Percentiles rank a stretch among this genome's conserved stretches.
Conservation (phyloP, 1,140 invertebrate genomes). For the Platyura marginata region DNA sequence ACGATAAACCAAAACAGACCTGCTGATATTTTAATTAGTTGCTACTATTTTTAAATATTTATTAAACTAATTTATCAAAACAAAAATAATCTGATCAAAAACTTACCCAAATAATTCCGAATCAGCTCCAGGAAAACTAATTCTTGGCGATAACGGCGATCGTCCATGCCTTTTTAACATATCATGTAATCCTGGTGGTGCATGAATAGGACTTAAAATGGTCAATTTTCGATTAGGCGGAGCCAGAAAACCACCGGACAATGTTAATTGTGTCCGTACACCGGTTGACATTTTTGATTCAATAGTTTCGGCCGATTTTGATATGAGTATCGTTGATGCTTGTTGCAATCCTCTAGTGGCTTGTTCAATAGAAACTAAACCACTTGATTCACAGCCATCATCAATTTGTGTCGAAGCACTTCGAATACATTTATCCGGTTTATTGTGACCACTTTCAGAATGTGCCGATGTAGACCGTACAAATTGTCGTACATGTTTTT, state of each 20-base stretch:
- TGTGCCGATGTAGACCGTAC: constrained; percentile 23
- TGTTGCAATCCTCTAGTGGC: constrained; percentile 16
- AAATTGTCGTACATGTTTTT: constrained; percentile 23
- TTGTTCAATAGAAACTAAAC: neutral
- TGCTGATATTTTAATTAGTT: too few relatives aligned
- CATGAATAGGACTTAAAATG: constrained; percentile 21
- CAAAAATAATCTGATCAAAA: too few relatives aligned
- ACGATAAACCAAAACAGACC: too few relatives aligned
- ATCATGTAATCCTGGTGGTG: constrained; percentile 20
- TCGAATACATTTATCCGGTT: constrained; percentile 20
- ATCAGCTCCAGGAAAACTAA: constrained; percentile 22
- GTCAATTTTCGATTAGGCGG: constrained; percentile 24
- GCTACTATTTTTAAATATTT: too few relatives aligned
- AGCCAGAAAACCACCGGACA: constrained; percentile 20
- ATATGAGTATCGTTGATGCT: constrained; percentile 21
- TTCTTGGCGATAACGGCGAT: constrained; percentile 20
- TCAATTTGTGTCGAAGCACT: constrained; percentile 24
- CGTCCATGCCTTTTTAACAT: constrained; percentile 18
- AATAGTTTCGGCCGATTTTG: constrained; percentile 23
- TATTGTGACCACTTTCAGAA: constrained; percentile 9
- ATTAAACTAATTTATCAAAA: too few relatives aligned
- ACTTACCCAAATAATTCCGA: constrained; percentile 23
- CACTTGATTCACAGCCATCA: constrained; percentile 5
- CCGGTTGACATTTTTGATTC: constrained; percentile 7
- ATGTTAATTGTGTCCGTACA: constrained; percentile 20